These are phyloP conservation scores for Nebria ingens DNA, from an alignment of 1,140 invertebrate species.

Conservation along the genomic window DNA sequence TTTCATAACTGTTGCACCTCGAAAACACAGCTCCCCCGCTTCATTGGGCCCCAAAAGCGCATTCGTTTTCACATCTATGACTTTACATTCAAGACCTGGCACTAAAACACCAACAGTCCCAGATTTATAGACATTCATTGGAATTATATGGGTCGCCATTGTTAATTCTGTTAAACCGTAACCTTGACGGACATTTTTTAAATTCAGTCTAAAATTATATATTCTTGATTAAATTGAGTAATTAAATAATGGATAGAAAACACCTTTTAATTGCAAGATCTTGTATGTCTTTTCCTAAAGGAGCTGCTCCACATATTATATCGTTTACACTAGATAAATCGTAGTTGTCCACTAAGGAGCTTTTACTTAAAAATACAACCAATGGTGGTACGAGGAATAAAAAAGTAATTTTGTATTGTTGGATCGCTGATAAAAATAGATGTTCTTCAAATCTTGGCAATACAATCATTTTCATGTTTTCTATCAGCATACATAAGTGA, in stretches of 20 bases:
- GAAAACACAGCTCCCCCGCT: constrained; percentile 59
- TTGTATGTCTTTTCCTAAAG: constrained; percentile 34
- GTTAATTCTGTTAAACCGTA: constrained; percentile 61
- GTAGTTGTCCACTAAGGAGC: constrained; percentile 33
- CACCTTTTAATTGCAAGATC: constrained; percentile 30
- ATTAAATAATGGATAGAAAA: not conserved
- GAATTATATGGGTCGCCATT: constrained; percentile 27
- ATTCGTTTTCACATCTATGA: constrained; percentile 50
- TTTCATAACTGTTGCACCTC: constrained; percentile 50
- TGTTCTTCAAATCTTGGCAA: constrained; percentile 46
- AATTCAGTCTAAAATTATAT: constrained; percentile 22
- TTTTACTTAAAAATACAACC: constrained; percentile 44
- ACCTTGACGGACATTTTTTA: constrained; percentile 41
- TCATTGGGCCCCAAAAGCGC: constrained; percentile 45
- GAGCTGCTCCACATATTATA: constrained; percentile 38
- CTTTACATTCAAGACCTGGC: constrained; percentile 44
- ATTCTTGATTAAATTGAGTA: constrained; percentile 11
- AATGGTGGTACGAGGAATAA: constrained; percentile 45
- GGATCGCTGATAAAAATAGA: constrained; percentile 41
- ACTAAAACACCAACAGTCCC: constrained; percentile 46
- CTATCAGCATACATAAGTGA: constrained; percentile 15
- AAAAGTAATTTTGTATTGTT: constrained; percentile 42
- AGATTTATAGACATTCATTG: constrained; percentile 29
- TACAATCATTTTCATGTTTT: constrained; percentile 18
- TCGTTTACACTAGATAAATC: constrained; percentile 34